Conservation (phyloP, 1,140 invertebrate species). For the Scaptomyza hsui region DNA sequence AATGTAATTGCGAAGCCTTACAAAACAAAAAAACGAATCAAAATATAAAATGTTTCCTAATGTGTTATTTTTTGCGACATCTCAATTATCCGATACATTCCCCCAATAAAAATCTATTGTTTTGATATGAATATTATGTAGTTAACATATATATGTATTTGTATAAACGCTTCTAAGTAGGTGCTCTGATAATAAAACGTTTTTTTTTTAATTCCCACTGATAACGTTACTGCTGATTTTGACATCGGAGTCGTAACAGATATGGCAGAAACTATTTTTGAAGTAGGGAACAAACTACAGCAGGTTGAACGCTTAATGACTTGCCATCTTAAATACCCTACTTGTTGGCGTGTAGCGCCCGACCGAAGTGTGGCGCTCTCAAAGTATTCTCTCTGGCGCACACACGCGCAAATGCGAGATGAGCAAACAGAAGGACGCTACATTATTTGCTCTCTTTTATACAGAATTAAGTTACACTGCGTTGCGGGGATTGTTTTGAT, state of each 20-base stretch:
- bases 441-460: not conserved
- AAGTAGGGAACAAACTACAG: constrained; percentile 4
- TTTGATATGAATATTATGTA: constrained; percentile 54
- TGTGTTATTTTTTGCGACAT: constrained; percentile 23
- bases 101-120: constrained; percentile 57
- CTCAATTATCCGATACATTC: constrained; percentile 52
- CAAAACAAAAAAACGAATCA: constrained; percentile 38
- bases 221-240: constrained; percentile 53
- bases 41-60: constrained; percentile 36
- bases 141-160: constrained; percentile 55
- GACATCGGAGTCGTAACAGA: constrained; percentile 35
- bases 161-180: constrained; percentile 44
- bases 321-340: constrained; percentile 43
- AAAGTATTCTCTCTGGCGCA: constrained; percentile 1
- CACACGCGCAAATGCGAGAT: constrained; percentile 19
- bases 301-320: constrained; percentile 5
- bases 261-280: constrained; percentile 49
- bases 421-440: not conserved
- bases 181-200: constrained; percentile 77
- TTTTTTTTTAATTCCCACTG: constrained; percentile 65
- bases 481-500: not conserved
- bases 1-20: constrained; percentile 76
- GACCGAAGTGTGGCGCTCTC: constrained; percentile 38
- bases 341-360: constrained; percentile 42
- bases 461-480: not conserved